Percentiles rank a stretch among this genome's conserved stretches.
Evolutionary conservation across 1,140 invertebrate genomes (phyloP).

Genomic region (Drosophila pruinosa): DNA sequence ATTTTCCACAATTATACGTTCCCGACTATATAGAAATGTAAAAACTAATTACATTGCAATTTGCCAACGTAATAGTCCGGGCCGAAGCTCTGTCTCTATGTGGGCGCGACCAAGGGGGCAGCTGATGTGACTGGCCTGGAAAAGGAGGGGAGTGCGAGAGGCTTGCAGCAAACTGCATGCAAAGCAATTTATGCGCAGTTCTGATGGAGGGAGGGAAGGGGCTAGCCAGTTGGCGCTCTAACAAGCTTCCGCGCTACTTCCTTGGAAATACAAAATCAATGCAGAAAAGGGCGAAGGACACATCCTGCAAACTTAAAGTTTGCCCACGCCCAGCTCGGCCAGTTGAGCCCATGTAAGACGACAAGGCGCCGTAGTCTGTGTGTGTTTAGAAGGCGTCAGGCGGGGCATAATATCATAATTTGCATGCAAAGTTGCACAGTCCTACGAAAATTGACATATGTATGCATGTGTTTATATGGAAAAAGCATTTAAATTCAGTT

Average conservation of each 20-base stretch:
- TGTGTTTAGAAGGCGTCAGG: slow-evolving; percentile 26
- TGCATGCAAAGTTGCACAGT: slow-evolving; percentile 62
- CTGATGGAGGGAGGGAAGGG: background rate
- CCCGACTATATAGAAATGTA: slow-evolving; percentile 79
- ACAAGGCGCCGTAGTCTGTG: background rate
- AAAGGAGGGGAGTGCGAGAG: background rate
- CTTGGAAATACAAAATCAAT: slow-evolving; percentile 79
- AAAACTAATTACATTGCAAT: slow-evolving; percentile 82
- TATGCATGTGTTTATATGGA: too few species aligned
- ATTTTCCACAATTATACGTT: slow-evolving; percentile 81
- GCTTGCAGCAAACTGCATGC: slow-evolving; percentile 62
- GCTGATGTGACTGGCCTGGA: background rate
- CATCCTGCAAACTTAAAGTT: slow-evolving; percentile 63
- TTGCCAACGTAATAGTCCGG: slow-evolving; percentile 75
- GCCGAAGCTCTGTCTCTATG: slow-evolving; percentile 36
- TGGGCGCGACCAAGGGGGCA: slow-evolving; percentile 2
- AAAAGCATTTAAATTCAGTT: background rate
- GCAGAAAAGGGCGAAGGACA: slow-evolving; percentile 62
- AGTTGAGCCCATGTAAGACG: background rate
- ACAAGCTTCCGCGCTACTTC: slow-evolving; percentile 78
- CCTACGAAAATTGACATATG: background rate
- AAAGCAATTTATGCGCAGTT: slow-evolving; percentile 64
- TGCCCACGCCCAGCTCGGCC: slow-evolving; percentile 33
- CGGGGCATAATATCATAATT: slow-evolving; percentile 59
- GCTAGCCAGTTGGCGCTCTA: slow-evolving; percentile 38